phyloP scores from a whole-genome alignment of 2,888 invertebrate genomes.

The Acanthosepion pharaonis region DNA sequence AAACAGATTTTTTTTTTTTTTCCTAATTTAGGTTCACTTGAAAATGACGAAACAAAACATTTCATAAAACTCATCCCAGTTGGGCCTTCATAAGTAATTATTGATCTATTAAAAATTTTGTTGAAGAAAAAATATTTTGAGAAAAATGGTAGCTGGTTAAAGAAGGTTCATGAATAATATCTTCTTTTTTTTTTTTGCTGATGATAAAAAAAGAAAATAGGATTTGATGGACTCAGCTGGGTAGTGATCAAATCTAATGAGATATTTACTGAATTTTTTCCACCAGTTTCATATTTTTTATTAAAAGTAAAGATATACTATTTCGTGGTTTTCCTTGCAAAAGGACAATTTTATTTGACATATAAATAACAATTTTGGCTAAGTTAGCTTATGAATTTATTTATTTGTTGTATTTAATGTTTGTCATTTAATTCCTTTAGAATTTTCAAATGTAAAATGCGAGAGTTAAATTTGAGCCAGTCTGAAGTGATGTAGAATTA shows the following conservation, averaged over 20 bases:
- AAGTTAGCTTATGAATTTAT: no score
- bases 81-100: constrained; percentile 33
- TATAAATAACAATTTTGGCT: no score
- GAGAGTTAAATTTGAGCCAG: no score
- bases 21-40: background rate
- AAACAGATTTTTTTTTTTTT: background rate
- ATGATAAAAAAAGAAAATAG: background rate
- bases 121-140: background rate
- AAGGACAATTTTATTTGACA: no score
- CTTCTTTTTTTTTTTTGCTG: no score
- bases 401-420: no score
- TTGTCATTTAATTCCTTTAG: no score
- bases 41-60: background rate
- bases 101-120: background rate
- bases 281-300: background rate
- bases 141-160: background rate
- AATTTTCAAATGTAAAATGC: no score
- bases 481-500: no score
- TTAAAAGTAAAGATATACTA: background rate
- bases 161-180: background rate
- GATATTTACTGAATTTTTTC: background rate
- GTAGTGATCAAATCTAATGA: background rate
- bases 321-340: background rate
- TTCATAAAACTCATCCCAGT: background rate
- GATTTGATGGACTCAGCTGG: background rate